Evolutionary conservation across 2,888 invertebrate species (phyloP), one percentile per base, ranked within the genome.

Genomic region (Phortica magna): DNA sequence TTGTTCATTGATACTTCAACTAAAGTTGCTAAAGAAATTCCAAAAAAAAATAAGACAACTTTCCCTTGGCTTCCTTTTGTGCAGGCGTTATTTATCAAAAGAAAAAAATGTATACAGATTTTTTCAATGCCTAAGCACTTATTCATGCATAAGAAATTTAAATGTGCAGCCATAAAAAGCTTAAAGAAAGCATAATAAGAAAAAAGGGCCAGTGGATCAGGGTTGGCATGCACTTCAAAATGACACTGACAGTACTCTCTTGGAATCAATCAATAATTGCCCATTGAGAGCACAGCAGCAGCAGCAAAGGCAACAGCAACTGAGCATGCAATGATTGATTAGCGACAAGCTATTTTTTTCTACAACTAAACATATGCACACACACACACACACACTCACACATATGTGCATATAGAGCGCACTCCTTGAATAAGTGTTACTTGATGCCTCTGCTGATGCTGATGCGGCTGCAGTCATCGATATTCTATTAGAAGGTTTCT

Each of bases 211-310:
- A 88, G 88, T 84, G 82, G 88, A 88, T 89, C 88, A 88, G 88
- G 88, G 88, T 79, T 89, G 61, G 77, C 75, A 70, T 71, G 81
- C 83, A 89, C 89, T 88, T 83, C 77, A 78, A 80, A 78, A 73
- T 77, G 78, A 73, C 78, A 75, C 77, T 75, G 72, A 78, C 76
- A 78, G 57, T 53, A 67, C 74, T 55, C 74, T 31, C 89, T 88
- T 84, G 88, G 79, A 82, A 83, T 87, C 89, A 89, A 87, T 87
- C 89, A 88, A 87, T 89, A 87, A 89, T 89, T 89, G 89, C 89
- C 85, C 88, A 88, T 84, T 84, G 88, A 87, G 86, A 88, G 82
- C 80, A 39, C 83, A 80, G 86, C 81, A 88, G 84, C 82, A 82
- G 88, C 82, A 61, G 17, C 17, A 61, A 7, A 17, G 19, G 31